These are phyloP conservation scores for Eupithecia subfuscata DNA, from an alignment of 2,888 invertebrate genomes.

Conservation along the genomic window DNA sequence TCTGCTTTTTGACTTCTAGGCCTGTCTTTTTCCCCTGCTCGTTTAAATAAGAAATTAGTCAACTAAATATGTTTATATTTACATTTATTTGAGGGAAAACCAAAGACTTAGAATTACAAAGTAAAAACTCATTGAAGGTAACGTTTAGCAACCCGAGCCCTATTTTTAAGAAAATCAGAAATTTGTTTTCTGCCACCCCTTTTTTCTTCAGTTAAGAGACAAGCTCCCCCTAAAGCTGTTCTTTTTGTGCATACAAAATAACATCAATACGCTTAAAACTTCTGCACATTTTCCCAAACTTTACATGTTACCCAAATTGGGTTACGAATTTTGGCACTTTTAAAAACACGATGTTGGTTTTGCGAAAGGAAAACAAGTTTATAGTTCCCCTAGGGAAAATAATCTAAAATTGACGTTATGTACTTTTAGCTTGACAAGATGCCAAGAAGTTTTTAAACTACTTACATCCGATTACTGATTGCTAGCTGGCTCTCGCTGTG, in stretches of 20 bases:
- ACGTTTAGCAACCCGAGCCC: no score
- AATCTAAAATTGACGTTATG: background rate
- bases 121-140: no score
- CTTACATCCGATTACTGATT: no score
- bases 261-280: background rate
- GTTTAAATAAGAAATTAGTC: no score
- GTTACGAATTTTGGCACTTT: constrained; percentile 1
- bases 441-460: no score
- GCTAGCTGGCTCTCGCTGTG: no score
- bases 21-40: no score
- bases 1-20: no score
- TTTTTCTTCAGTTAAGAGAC: background rate
- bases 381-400: background rate
- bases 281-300: background rate
- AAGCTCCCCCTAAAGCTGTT: background rate
- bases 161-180: no score
- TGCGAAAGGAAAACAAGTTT: constrained; percentile 10
- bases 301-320: background rate
- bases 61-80: no score
- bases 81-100: no score
- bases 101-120: no score
- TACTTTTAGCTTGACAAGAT: background rate
- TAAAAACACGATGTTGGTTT: background rate
- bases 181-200: background rate
- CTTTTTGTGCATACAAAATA: constrained; percentile 1